Percentiles rank a stretch among this genome's conserved stretches.
These are phyloP conservation scores for Halisarca cf. caerulea DNA, from an alignment of 37 sponge, comb jelly and placozoan species.

Conservation along the genomic window DNA sequence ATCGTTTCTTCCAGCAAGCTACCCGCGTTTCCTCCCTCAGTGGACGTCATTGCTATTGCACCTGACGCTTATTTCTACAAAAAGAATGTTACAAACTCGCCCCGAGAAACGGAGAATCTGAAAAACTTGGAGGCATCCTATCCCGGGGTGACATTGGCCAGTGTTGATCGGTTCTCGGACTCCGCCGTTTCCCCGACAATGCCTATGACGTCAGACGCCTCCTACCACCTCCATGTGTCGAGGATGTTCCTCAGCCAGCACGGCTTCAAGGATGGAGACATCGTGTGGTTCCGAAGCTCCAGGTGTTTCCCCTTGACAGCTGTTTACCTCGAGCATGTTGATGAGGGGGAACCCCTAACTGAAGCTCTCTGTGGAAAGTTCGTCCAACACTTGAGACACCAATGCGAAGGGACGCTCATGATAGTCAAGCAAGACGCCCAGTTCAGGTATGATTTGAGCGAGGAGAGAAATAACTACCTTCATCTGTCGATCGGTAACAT, in stretches of 20 bases:
- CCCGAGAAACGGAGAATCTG: neutral
- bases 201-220: neutral
- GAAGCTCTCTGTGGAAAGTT: neutral
- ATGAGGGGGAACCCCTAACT: neutral
- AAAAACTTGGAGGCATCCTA: neutral
- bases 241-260: conserved; percentile 31
- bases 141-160: neutral
- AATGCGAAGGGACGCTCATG: neutral
- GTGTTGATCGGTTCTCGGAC: neutral
- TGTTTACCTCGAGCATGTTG: conserved; percentile 21
- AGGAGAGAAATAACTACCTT: neutral
- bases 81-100: too few species aligned
- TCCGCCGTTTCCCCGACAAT: neutral
- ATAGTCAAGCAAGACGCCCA: conserved; percentile 28
- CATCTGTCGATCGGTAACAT: neutral
- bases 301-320: conserved; percentile 34
- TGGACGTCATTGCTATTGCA: neutral
- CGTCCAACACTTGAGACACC: conserved; percentile 26
- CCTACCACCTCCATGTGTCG: conserved; percentile 21
- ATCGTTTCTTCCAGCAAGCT: neutral
- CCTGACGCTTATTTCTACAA: neutral
- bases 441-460: neutral
- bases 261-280: conserved; percentile 42
- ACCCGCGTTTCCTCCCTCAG: neutral
- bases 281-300: conserved; percentile 52